Evolutionary conservation across 2,113 vertebrate species (phyloP).

Genomic region (Limanda limanda): DNA sequence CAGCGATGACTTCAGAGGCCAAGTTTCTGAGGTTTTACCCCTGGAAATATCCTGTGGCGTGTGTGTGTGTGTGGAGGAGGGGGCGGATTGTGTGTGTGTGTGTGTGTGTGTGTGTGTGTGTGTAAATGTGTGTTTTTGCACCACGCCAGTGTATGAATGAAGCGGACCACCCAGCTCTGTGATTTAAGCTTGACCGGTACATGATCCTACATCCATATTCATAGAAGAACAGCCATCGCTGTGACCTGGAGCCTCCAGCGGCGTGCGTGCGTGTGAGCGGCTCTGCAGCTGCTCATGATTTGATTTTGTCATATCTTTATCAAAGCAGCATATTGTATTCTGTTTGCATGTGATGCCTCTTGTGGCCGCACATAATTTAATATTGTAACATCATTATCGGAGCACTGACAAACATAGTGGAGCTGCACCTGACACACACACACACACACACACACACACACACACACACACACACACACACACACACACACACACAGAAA

Average conservation of each 20-base stretch:
- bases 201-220: constrained; percentile 46
- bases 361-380: constrained; percentile 49
- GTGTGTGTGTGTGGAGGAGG: constrained; percentile 1
- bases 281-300: constrained; percentile 38
- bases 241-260: constrained; percentile 30
- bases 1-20: constrained; percentile 22
- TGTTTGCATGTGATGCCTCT: constrained; percentile 46
- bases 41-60: constrained; percentile 42
- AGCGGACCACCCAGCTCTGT: constrained; percentile 63
- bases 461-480: no score
- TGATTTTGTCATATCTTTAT: constrained; percentile 34
- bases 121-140: constrained; percentile 42
- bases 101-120: constrained; percentile 17
- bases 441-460: neutral
- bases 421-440: neutral
- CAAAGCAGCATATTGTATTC: constrained; percentile 38
- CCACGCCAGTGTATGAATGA: constrained; percentile 36
- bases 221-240: constrained; percentile 45
- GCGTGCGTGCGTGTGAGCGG: constrained; percentile 1
- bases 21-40: constrained; percentile 49
- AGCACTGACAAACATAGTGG: constrained; percentile 7
- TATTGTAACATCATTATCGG: constrained; percentile 51
- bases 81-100: neutral
- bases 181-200: constrained; percentile 53
- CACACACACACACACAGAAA: neutral